Percentiles rank a stretch among this genome's conserved stretches.
These are phyloP conservation scores for Raja brachyura DNA, from an alignment of 2,113 vertebrate species.

Conservation along the genomic window DNA sequence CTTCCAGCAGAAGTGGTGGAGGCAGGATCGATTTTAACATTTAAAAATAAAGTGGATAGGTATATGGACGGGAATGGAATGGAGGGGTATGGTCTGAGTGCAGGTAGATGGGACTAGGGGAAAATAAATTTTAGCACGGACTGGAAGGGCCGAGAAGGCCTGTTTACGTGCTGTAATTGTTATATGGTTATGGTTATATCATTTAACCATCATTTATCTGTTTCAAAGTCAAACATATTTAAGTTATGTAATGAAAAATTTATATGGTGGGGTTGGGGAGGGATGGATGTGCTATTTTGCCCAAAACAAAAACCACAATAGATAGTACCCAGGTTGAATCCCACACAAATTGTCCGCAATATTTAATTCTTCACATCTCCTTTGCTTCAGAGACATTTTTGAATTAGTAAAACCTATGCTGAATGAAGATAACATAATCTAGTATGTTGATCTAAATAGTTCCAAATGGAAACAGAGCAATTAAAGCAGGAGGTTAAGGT, in stretches of 20 bases:
- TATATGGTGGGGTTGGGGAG: too few relatives aligned
- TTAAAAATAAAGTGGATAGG: too few relatives aligned
- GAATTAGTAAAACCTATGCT: not conserved
- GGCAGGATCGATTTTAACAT: too few relatives aligned
- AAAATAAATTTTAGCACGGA: too few relatives aligned
- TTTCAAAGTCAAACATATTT: not conserved
- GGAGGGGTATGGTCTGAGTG: too few relatives aligned
- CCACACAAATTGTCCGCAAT: not conserved
- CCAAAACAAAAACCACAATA: not conserved
- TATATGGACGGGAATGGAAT: too few relatives aligned
- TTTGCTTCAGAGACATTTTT: not conserved
- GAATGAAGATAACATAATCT: not conserved
- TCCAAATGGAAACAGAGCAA: not conserved
- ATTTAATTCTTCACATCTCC: not conserved
- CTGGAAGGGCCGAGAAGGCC: too few relatives aligned
- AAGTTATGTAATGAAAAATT: not conserved
- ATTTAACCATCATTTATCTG: not conserved
- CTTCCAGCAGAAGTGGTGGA: too few relatives aligned
- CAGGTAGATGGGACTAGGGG: too few relatives aligned
- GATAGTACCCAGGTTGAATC: not conserved
- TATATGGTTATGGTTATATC: too few relatives aligned
- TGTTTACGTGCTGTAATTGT: too few relatives aligned
- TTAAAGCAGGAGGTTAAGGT: not conserved
- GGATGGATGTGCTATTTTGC: not conserved
- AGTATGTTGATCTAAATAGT: not conserved